Evolutionary conservation across 2,797 vertebrate genomes (phyloP).

Genomic region (Brachyrhaphis roseni): DNA sequence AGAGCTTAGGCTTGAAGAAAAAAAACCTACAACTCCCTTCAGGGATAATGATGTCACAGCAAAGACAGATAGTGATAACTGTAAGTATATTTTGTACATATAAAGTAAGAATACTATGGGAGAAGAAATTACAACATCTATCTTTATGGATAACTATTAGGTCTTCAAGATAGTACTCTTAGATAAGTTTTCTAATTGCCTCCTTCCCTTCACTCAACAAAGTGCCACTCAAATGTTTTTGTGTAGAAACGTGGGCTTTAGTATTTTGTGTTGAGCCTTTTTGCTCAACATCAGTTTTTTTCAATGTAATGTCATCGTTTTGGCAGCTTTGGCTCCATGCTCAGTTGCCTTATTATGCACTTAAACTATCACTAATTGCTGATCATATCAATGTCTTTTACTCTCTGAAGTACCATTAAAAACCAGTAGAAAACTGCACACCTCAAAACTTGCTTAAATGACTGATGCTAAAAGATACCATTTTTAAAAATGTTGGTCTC

Average conservation of each 20-base stretch:
- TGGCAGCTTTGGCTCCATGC: not conserved
- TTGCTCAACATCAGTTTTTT: not conserved
- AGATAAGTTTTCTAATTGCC: not conserved
- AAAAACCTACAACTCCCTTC: not conserved
- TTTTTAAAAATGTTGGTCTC: constrained; percentile 28
- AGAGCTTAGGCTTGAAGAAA: not conserved
- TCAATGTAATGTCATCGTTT: not conserved
- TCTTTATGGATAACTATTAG: not conserved
- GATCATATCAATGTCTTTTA: constrained; percentile 18
- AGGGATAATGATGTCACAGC: not conserved
- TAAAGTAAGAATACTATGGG: not conserved
- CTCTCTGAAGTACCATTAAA: constrained; percentile 5
- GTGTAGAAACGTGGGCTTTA: not conserved
- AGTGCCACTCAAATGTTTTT: not conserved
- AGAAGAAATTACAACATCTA: not conserved
- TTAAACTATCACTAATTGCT: constrained; percentile 9
- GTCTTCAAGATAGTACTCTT: not conserved
- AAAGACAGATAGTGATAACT: not conserved
- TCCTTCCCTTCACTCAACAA: not conserved
- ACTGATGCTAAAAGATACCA: too few relatives aligned
- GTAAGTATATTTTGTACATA: not conserved
- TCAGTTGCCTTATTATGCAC: not conserved
- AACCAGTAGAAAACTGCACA: constrained; percentile 9
- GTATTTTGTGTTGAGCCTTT: not conserved
- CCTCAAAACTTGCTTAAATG: constrained; percentile 28